Base-by-base conservation (phyloP, 2,797 vertebrate genomes). In the Hippoglossus hippoglossus region DNA sequence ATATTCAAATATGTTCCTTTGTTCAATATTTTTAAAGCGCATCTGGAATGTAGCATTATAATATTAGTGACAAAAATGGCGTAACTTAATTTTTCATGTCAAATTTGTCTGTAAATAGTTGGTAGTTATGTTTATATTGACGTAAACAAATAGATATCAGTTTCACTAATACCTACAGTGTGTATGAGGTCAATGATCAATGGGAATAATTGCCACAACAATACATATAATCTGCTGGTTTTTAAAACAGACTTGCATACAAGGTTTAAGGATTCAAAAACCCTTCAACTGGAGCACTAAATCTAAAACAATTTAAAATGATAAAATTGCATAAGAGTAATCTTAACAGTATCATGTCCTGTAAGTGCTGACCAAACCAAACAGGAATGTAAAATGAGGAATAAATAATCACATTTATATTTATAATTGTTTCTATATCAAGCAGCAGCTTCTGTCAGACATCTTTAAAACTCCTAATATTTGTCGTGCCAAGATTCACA, bases 251-350 rank as follows among this genome's bases (percentile, higher is more conserved):
- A 52, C 4, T 25, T 76, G 63, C 22, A 66, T 63, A 31, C n/a
- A 53, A 59, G 2, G 21, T 41, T 63, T 39, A 56, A 44, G 26
- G 19, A 63, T 25, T 41, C 15, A 57, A 21, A 73, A 21, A 12
- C 44, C 63, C 25, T 62, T 52, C 24, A 74, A 60, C 51, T 21
- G 63, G 25, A 71, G 21, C 51, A 21, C 58, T 41, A 36, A 71
- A 46, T 55, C 52, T 16, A 15, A 78, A 67, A 64, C 47, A 34
- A 73, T 19, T 60, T 2, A 25, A 61, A 65, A 54, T 28, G 6
- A 41, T 72, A 51, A 56, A 58, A 74, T 76, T 88, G 80, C 76
- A 82, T 82, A 75, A 78, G 63, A 55, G 21, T 74, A 57, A 59
- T 79, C 41, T 21, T 71, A 28, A 77, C 50, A 69, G 67, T 59